phyloP scores from a whole-genome alignment of 1,140 invertebrate species.

The Caenorhabditis tropicalis region DNA sequence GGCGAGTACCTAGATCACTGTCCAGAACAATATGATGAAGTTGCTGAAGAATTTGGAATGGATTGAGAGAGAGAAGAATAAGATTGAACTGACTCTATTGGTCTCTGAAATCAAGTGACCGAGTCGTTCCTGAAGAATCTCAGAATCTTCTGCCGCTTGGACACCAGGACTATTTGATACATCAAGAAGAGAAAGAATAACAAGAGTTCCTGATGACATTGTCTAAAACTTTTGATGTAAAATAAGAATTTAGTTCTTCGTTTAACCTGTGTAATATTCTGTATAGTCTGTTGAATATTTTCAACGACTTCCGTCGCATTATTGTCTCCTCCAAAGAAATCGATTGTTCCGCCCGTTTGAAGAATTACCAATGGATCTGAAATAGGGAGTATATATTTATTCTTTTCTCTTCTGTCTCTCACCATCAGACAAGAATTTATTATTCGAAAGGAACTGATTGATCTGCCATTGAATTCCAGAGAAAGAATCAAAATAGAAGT shows the following conservation, averaged over 20 bases:
- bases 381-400: too few species aligned
- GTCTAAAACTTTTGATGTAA: slow-evolving; percentile 21
- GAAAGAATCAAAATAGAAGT: slow-evolving; percentile 60
- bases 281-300: slow-evolving; percentile 49
- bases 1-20: slow-evolving; percentile 46
- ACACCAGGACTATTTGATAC: slow-evolving; percentile 55
- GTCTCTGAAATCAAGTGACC: slow-evolving; percentile 51
- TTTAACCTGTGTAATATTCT: slow-evolving; percentile 48
- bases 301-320: slow-evolving; percentile 48
- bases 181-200: slow-evolving; percentile 52
- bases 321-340: slow-evolving; percentile 60
- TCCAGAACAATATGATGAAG: slow-evolving; percentile 49
- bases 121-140: slow-evolving; percentile 50
- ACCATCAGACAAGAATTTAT: slow-evolving; percentile 47
- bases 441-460: slow-evolving; percentile 48
- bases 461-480: slow-evolving; percentile 60
- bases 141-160: slow-evolving; percentile 50
- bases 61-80: too few species aligned
- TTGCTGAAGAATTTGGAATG: slow-evolving; percentile 33
- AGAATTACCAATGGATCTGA: slow-evolving; percentile 58
- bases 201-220: slow-evolving; percentile 51
- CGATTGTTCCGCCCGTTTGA: slow-evolving; percentile 56
- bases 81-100: slow-evolving; percentile 45
- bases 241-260: background rate
- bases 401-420: background rate